Base-by-base conservation (phyloP, 64 coral and sea anemone species). In the Cladopsammia gracilis region DNA sequence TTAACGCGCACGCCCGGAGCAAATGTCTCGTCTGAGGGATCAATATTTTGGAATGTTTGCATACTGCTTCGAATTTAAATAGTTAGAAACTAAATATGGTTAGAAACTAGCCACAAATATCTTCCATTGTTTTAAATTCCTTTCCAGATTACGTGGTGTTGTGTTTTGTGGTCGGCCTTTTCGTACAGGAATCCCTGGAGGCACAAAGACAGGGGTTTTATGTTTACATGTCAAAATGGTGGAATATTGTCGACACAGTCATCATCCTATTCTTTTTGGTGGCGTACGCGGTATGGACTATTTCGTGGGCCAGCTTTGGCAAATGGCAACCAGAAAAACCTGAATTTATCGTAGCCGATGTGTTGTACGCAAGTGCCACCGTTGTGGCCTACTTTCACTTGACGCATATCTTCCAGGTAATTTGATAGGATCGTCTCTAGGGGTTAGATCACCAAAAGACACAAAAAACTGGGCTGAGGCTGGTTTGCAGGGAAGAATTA, bases 171-270 rank as follows among this genome's bases (percentile, higher is more conserved):
- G 0, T 68, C 4, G 80, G 80, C 10, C 46, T 52, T 6, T 3
- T 84, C 2, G 2, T 84, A 10, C 80, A 84, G 18, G 19, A 84
- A 25, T 7, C 16, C n/a, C 45, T 66, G 8, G 61, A 64, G 46
- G 34, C 19, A 19, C 1, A 16, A 0, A 68, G 44, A 67, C 60
- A 84, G 46, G 80, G 80, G 67, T 49, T 49, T 22, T 84, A 66
- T 9, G 45, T 84, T 50, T 84, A 84, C n/a, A 64, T 84, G 18
- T 84, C 80, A 12, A 84, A 84, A 67, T 84, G 80, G 80, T 84
- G 80, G 80, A 84, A 84, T 67, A 12, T 84, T 11, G 61, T 84
- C 1, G 80, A 84, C 62, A 67, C 62, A n/a, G 19, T 84, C 18
- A 84, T 84, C 19, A 25, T 84, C 62, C 0, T 84, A 0, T 46